Base-by-base conservation (phyloP, 2,113 vertebrate species). In the Sciurus niger region DNA sequence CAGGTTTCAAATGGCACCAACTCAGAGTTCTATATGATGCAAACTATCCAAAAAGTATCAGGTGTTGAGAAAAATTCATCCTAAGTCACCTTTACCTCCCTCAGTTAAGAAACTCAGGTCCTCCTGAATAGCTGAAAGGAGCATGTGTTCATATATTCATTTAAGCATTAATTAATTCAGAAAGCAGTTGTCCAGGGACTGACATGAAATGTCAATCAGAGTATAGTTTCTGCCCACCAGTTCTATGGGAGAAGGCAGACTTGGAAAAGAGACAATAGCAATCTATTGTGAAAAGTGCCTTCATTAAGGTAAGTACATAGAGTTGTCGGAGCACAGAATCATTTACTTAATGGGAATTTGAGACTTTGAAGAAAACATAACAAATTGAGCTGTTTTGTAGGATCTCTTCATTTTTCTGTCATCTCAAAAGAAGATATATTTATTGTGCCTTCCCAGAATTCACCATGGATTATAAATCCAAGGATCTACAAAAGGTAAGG, bases 81-180 rank as follows among this genome's bases (percentile, higher is more conserved):
- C 32, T 72, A 72, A 70, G 32, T 96, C 37, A 93, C 0, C 22
- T 80, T 6, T 83, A 16, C 48, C 4, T 11, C 12, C 18, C 2
- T 89, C 53, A 24, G 5, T 76, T 74, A 43, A 67, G 76, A 93
- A 87, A 90, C 5, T 1, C 90, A 70, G n/a, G 12, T 77, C 25
- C 53, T 80, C 24, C 43, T 34, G 17, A 89, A 70, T 30, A 79
- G 18, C 30, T 46, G 13, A 22, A 43, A 51, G 37, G 18, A 43
- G 18, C 78, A 60, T 67, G 58, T 80, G 25, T 92, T 73, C 34
- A 60, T 51, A 73, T 1, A 63, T 68, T 40, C 60, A 32, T 73
- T 51, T 25, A 90, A 90, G 34, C 17, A 60, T 37, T 77, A 58
- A 48, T 84, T 94, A 67, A 89, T 40, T 92, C 55, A 87, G 72